Base-by-base conservation (phyloP, 2,888 invertebrate species). In the Notocelia uddmanniana region DNA sequence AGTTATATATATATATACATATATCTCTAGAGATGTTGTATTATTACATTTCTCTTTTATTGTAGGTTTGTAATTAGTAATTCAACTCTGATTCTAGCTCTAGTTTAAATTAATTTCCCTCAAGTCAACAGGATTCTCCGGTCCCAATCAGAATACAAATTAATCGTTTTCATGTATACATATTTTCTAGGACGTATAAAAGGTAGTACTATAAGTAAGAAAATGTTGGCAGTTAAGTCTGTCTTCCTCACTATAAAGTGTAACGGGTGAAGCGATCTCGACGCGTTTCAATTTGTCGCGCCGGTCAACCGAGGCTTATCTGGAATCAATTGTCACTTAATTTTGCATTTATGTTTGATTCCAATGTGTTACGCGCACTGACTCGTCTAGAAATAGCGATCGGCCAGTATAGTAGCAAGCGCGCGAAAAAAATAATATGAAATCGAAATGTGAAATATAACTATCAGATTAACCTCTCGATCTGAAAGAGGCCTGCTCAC, bases 231-330 rank as follows among this genome's bases (percentile, higher is more conserved):
- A 1, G 19, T 64, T 52, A 64, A 15, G 64, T 11, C 64, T 10
- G 37, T 64, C 23, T 54, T n/a, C 15, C 0, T 1, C 9, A 11
- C 0, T 31, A 37, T 13, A n/a, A 10, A 11, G 21, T 37, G 54
- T 11, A 63, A 34, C 13, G 11, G n/a, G 21, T 15, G 26, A 41
- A 67, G 23, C 66, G 41, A 41, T 66, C 13, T n/a, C 37, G 15
- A 9, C 54, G 41, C 34, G 45, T 48, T 69, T 62, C 69, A 69
- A 69, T 69, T 69, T 62, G 62, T 55, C 69, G 45, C 45, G 18
- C 41, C 48, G 60, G 31, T 45, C 62, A 54, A 45, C 52, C 68
- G 68, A 23, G 26, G 23, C 55, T 54, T 41, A 55, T 55, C 15
- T 41, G n/a, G 41, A 13, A 41, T n/a, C 15, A 41, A 15, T 6